Evolutionary conservation across 2,797 vertebrate genomes (phyloP).

Genomic region (Platalea minor): DNA sequence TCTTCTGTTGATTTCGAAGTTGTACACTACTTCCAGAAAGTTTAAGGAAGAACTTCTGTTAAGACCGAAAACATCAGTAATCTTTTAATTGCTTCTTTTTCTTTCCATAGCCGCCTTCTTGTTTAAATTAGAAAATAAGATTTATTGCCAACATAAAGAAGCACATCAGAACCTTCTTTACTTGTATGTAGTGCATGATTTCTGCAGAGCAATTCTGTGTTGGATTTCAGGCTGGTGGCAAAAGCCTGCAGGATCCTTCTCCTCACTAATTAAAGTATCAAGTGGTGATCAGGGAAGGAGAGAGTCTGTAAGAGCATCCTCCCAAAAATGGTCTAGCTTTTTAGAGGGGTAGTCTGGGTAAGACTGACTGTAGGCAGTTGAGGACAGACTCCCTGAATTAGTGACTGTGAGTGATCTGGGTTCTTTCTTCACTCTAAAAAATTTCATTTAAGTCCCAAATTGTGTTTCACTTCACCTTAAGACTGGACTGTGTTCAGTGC

Average conservation of each 20-base stretch:
- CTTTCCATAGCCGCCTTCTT: neutral
- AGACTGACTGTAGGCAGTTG: neutral
- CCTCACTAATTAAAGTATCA: neutral
- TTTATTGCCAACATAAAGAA: neutral
- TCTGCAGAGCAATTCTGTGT: neutral
- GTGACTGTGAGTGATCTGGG: neutral
- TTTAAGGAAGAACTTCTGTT: neutral
- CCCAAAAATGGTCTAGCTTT: neutral
- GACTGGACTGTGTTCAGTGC: neutral
- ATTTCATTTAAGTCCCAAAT: neutral
- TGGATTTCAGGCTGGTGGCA: neutral
- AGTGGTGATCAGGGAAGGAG: neutral
- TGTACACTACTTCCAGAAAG: neutral
- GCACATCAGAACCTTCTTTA: neutral
- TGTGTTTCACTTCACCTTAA: neutral
- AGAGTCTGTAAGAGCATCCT: neutral
- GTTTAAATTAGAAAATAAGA: neutral
- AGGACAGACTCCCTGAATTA: neutral
- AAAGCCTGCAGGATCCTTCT: neutral
- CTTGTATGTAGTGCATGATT: neutral
- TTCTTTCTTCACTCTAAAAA: neutral
- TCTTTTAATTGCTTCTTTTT: neutral
- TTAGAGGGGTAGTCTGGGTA: neutral
- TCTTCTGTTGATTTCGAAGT: neutral
- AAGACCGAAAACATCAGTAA: neutral